These are phyloP conservation scores for Leptinotarsa rubiginosa DNA, from an alignment of 2,888 invertebrate species.

Conservation along the genomic window DNA sequence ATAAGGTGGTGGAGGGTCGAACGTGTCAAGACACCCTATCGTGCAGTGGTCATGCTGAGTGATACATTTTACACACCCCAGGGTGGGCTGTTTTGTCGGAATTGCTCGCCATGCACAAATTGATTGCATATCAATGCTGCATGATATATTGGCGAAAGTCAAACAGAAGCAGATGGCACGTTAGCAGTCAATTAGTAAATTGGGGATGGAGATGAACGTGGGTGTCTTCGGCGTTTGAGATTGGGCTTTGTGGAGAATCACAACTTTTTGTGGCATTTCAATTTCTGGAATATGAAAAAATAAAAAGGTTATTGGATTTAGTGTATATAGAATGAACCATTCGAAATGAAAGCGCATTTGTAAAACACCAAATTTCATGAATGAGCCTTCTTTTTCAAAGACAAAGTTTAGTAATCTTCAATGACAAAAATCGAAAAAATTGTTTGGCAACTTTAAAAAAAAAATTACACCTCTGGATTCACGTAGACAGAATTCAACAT, in stretches of 20 bases:
- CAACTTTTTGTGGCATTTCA: neutral
- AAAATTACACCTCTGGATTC: too few relatives aligned
- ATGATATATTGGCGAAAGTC: slow-evolving; percentile 38
- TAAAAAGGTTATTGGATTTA: neutral
- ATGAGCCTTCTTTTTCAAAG: too few relatives aligned
- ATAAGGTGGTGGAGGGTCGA: slow-evolving; percentile 23
- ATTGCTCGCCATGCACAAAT: slow-evolving; percentile 34
- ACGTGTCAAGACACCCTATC: slow-evolving; percentile 7
- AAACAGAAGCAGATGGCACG: slow-evolving; percentile 37
- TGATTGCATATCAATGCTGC: slow-evolving; percentile 38
- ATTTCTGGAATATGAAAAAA: neutral
- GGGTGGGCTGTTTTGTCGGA: slow-evolving; percentile 21
- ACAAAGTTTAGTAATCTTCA: too few relatives aligned
- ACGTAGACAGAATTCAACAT: too few relatives aligned
- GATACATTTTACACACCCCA: slow-evolving; percentile 32
- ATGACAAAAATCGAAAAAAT: too few relatives aligned
- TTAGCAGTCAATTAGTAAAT: slow-evolving; percentile 26
- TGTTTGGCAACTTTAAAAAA: too few relatives aligned
- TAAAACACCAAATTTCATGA: too few relatives aligned
- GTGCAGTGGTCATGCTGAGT: slow-evolving; percentile 33
- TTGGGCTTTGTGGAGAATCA: neutral
- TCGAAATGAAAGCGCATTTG: too few relatives aligned
- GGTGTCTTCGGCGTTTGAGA: neutral
- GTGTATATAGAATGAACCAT: too few relatives aligned
- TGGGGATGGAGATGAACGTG: slow-evolving; percentile 14